Percentiles rank a stretch among this genome's conserved stretches.
Evolutionary conservation across 1,140 invertebrate species (phyloP).

Genomic region (Musca domestica): DNA sequence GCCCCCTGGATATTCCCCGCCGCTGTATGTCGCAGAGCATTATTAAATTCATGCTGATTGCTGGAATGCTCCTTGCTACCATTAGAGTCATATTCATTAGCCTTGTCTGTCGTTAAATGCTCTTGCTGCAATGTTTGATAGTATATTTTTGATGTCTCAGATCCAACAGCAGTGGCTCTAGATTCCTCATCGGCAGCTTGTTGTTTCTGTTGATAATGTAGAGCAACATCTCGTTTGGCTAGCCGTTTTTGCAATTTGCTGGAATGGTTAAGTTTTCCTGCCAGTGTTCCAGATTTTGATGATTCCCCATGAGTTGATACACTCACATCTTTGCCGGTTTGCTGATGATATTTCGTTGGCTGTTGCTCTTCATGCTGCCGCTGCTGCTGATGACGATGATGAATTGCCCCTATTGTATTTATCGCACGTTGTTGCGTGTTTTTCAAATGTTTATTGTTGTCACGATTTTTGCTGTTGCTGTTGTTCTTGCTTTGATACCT

Average conservation of each 20-base stretch:
- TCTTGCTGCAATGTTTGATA: slow-evolving; percentile 3
- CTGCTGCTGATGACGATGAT: slow-evolving; percentile 41
- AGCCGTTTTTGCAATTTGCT: slow-evolving; percentile 6
- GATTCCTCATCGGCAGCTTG: neutral
- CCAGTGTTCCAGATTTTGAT: slow-evolving; percentile 15
- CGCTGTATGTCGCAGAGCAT: neutral
- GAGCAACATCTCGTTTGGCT: slow-evolving; percentile 13
- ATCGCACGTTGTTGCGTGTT: slow-evolving; percentile 46
- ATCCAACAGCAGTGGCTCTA: neutral
- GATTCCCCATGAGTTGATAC: slow-evolving; percentile 16
- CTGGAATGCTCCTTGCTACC: neutral
- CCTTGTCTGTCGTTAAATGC: slow-evolving; percentile 24
- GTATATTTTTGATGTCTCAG: neutral
- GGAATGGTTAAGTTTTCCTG: neutral
- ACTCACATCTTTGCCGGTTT: neutral
- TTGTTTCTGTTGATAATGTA: slow-evolving; percentile 6
- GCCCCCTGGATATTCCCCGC: no score
- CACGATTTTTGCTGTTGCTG: slow-evolving; percentile 36
- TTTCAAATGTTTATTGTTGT: slow-evolving; percentile 51
- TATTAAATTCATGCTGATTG: neutral
- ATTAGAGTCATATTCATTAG: slow-evolving; percentile 4
- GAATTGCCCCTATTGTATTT: slow-evolving; percentile 46
- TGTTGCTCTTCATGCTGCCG: slow-evolving; percentile 13
- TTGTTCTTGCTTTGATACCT: slow-evolving; percentile 30
- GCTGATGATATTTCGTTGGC: slow-evolving; percentile 15